A percentile compares a stretch with the other conserved stretches of the same genome.
Evolutionary conservation across 2,888 invertebrate species (phyloP).

Genomic region (Apoderus coryli): DNA sequence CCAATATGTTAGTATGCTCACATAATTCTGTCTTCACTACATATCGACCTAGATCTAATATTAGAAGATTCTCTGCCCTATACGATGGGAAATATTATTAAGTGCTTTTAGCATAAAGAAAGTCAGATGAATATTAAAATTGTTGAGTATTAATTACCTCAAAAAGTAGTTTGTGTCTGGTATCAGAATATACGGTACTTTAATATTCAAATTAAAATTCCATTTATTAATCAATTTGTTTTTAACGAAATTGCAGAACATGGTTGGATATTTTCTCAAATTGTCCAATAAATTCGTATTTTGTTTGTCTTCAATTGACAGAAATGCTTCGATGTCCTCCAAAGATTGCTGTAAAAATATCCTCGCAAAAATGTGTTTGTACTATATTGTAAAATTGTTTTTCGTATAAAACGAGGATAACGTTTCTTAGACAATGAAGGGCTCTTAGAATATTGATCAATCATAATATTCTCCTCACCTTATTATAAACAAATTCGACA

Average conservation of each 20-base stretch:
- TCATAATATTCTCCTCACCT: slow-evolving; percentile 39
- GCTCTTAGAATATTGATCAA: background rate
- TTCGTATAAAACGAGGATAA: too few species aligned
- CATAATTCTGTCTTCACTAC: slow-evolving; percentile 59
- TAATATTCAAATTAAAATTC: slow-evolving; percentile 54
- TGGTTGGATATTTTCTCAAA: slow-evolving; percentile 16
- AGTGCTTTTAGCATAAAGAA: too few species aligned
- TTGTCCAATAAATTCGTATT: slow-evolving; percentile 16
- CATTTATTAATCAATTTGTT: slow-evolving; percentile 26
- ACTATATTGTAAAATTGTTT: too few species aligned
- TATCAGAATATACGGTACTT: slow-evolving; percentile 59
- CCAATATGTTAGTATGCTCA: slow-evolving; percentile 47
- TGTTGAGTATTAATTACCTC: slow-evolving; percentile 36
- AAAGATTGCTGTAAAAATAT: slow-evolving; percentile 21
- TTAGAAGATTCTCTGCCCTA: slow-evolving; percentile 54
- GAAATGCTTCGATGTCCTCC: slow-evolving; percentile 20
- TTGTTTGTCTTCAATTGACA: slow-evolving; percentile 15
- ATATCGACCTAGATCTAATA: slow-evolving; percentile 58
- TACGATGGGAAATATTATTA: too few species aligned
- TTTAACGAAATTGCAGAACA: slow-evolving; percentile 17
- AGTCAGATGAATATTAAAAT: slow-evolving; percentile 8
- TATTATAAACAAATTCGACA: slow-evolving; percentile 61
- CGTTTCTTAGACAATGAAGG: background rate
- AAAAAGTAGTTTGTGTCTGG: slow-evolving; percentile 58
- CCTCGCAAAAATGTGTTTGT: too few species aligned